Evolutionary conservation across 1,140 invertebrate genomes (phyloP), one percentile per base, ranked within the genome.

Genomic region (Laupala kohalensis): DNA sequence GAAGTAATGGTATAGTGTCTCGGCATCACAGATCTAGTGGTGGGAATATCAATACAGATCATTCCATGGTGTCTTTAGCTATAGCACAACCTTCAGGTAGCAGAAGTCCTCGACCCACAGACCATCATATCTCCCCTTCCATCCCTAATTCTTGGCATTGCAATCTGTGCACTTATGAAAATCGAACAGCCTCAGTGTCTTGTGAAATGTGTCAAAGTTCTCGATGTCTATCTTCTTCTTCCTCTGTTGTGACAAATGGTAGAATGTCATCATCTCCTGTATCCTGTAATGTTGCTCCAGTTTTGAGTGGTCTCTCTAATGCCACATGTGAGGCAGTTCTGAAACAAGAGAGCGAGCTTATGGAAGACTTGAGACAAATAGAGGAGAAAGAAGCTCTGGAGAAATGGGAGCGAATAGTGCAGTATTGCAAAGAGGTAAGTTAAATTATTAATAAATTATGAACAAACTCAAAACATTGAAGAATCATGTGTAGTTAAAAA

Each of bases 121-220:
- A 29, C 4, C 26, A 66, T 26, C 64, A 68, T 5, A n/a, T 30
- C 9, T 23, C n/a, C 12, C 72, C 37, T 9, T 30, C 28, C 15
- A 28, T 69, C 66, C 74, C 86, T 76, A 53, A 53, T 19, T 53
- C 19, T 9, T 94, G 92, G 92, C 86, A 90, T 68, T 95, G 93
- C 76, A 84, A 86, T 28, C 83, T 91, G 24, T 95, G 92, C 78
- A 94, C 92, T 15, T 94, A 87, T 76, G 88, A 91, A 79, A 94
- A 94, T 81, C 84, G 84, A n/a, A 85, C 84, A 69, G 82, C 84
- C 0, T 86, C 86, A 70, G 82, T 83, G 64, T 83, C 85, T 25
- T 95, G 93, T 80, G 92, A 94, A 77, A 94, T 95, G 86, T 95
- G 93, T 80, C 88, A 91, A 77, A 90, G 88, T 75, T 84, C 84